Percentiles rank a stretch among this genome's conserved stretches.
Conservation (phyloP, 2,888 invertebrate genomes). For the Nomada fabriciana region DNA sequence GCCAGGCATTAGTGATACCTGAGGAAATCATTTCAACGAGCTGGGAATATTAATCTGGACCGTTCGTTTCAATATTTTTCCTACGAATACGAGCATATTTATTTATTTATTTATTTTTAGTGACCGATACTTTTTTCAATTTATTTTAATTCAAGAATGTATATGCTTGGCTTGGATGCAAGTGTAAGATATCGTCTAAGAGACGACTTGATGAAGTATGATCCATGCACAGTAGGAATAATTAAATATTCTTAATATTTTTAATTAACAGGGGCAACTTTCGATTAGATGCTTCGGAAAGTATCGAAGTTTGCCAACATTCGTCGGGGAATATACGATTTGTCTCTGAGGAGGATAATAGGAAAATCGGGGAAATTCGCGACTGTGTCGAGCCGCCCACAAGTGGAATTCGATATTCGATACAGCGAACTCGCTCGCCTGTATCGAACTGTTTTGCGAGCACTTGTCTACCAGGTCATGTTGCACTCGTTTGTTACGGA, state of each 20-base stretch:
- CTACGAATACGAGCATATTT: too few species aligned
- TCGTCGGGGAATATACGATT: slow-evolving; percentile 10
- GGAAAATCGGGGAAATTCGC: slow-evolving; percentile 60
- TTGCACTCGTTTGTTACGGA: slow-evolving; percentile 54
- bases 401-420: slow-evolving; percentile 64
- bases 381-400: slow-evolving; percentile 45
- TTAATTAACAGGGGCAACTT: not conserved
- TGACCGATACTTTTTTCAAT: not conserved
- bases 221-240: not conserved
- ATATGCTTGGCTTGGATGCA: slow-evolving; percentile 19
- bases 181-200: too few species aligned
- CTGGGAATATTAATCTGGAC: not conserved
- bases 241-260: not conserved
- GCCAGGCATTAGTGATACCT: not conserved
- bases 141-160: slow-evolving; percentile 32
- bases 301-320: not conserved
- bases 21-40: not conserved
- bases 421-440: slow-evolving; percentile 23
- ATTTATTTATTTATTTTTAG: too few species aligned
- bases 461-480: slow-evolving; percentile 52
- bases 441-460: slow-evolving; percentile 68
- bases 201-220: not conserved
- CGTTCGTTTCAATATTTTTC: too few species aligned
- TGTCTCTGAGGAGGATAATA: slow-evolving; percentile 15
- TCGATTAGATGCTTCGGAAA: not conserved